Base-by-base conservation (phyloP, 2,113 vertebrate genomes). In the Zosterops lateralis region DNA sequence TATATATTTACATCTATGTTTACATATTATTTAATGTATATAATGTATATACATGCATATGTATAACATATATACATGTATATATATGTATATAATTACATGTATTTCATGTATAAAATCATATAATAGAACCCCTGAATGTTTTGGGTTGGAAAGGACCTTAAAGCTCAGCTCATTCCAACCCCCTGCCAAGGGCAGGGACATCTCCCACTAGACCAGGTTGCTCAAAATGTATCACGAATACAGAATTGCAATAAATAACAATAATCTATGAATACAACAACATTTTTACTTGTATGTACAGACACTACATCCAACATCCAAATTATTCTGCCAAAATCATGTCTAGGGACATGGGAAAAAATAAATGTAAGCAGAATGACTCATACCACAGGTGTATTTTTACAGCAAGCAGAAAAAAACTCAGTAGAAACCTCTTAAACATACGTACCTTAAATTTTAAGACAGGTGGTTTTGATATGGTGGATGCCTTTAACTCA, bases 401-500 rank as follows among this genome's bases (percentile, higher is more conserved):
- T 75, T 84, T 75, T 62, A 87, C 7, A 92, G 76, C 31, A 90
- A 72, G 58, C 2, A 70, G 29, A 66, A 85, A 72, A 75, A 75
- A 14, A n/a, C 10, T 44, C 45, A 84, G 68, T 6, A 57, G 78
- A 88, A 92, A 68, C 54, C 74, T 54, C 77, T 60, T 3, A 4
- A 72, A 40, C 28, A 47, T 92, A 92, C 96, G 82, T 96, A 99
- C 99, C 98, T 99, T 99, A 97, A 99, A 99, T 98, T 98, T 99
- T 96, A 99, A 98, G 95, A 98, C 98, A 96, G 99, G 99, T 61
- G 98, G 96, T 71, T 98, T 97, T 78, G 97, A 97, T 54, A 98
- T 74, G 93, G 98, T 98, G 22, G 97, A 98, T 47, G 98, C 96
- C 86, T 99, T 98, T 64, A 99, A 95, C 54, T 97, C 98, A 57